A percentile compares a stretch with the other conserved stretches of the same genome.
Evolutionary conservation across 2,113 vertebrate genomes (phyloP).

Genomic region (Chaenocephalus aceratus): DNA sequence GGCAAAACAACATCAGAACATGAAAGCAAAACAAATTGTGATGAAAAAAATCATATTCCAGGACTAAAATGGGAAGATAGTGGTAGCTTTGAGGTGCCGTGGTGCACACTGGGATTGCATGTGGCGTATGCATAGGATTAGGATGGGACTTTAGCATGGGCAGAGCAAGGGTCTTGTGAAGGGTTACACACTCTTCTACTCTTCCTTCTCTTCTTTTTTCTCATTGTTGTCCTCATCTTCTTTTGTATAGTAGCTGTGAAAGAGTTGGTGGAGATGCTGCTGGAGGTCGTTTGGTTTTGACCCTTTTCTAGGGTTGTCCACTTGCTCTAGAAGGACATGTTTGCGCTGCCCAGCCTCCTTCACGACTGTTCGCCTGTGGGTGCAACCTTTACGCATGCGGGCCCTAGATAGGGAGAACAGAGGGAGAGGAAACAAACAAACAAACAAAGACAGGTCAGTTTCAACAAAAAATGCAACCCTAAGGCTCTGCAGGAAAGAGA

Average conservation of each 20-base stretch:
- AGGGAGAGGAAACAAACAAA: not conserved
- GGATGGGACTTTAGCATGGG: constrained; percentile 48
- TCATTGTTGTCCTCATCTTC: constrained; percentile 51
- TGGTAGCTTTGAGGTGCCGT: constrained; percentile 76
- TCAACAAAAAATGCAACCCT: not conserved
- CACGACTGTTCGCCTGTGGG: constrained; percentile 88
- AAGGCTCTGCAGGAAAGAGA: not conserved
- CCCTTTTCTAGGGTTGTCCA: constrained; percentile 84
- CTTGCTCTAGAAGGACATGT: constrained; percentile 83
- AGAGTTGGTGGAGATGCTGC: constrained; percentile 90
- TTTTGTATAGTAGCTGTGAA: constrained; percentile 87
- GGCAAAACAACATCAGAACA: constrained; percentile 73
- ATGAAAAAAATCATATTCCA: constrained; percentile 60
- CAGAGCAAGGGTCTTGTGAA: constrained; percentile 41
- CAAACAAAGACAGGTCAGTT: constrained; percentile 9
- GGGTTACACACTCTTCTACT: constrained; percentile 60
- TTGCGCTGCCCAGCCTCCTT: constrained; percentile 85
- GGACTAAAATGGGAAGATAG: constrained; percentile 78
- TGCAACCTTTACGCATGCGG: constrained; percentile 88
- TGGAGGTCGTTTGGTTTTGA: constrained; percentile 84
- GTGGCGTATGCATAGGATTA: constrained; percentile 82
- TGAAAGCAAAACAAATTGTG: constrained; percentile 43
- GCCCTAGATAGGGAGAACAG: constrained; percentile 78
- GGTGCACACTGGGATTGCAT: constrained; percentile 82
- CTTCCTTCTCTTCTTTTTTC: constrained; percentile 42